Evolutionary conservation across 2,797 vertebrate species (phyloP).

Genomic region (Mergus octosetaceus): DNA sequence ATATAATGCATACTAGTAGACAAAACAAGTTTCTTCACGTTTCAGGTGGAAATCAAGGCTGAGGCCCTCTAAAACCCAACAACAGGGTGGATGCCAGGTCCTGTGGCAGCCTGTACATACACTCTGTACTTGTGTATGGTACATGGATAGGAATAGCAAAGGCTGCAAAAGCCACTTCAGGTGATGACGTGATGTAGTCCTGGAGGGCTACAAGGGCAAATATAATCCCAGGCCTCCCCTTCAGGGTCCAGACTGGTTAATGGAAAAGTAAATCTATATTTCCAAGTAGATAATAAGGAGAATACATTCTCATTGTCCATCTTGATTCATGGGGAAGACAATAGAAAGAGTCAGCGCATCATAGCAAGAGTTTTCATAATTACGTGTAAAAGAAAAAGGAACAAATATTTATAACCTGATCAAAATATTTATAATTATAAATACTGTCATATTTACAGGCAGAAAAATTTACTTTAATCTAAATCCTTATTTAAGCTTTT

Average conservation of each 20-base stretch:
- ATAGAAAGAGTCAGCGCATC: background rate
- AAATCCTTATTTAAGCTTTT: background rate
- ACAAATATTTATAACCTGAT: background rate
- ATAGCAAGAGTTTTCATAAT: background rate
- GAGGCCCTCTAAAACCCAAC: background rate
- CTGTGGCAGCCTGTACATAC: background rate
- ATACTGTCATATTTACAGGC: background rate
- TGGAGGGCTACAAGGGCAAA: background rate
- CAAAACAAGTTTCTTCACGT: background rate
- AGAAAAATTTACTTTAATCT: background rate
- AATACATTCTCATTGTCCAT: background rate
- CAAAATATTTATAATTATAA: background rate
- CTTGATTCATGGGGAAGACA: background rate
- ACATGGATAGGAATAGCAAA: background rate
- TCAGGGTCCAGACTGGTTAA: background rate
- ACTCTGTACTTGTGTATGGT: background rate
- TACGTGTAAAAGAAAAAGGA: background rate
- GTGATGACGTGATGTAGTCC: background rate
- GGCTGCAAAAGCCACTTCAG: background rate
- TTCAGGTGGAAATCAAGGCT: background rate
- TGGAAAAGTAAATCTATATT: background rate
- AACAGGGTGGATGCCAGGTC: background rate
- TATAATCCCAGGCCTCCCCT: background rate
- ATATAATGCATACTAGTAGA: background rate
- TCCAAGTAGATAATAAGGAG: background rate